These are phyloP conservation scores for Horisme vitalbata DNA, from an alignment of 2,888 invertebrate species.

Conservation along the genomic window DNA sequence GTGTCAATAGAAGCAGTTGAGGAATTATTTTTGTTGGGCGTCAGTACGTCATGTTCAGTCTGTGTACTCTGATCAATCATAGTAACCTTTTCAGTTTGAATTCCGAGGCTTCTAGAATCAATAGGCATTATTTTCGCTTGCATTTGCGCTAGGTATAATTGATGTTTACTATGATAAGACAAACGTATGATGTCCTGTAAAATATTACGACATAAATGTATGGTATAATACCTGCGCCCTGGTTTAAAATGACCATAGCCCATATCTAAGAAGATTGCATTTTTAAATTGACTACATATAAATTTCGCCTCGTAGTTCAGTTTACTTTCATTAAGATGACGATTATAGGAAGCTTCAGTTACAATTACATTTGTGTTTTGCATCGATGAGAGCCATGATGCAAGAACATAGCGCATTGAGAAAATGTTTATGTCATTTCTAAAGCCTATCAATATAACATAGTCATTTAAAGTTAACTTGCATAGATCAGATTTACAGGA, in stretches of 20 bases:
- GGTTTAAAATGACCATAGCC: not conserved
- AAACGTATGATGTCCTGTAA: constrained; percentile 1
- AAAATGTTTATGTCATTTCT: not conserved
- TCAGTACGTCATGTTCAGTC: not conserved
- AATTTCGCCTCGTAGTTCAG: constrained; percentile 1
- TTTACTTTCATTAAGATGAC: constrained; percentile 1
- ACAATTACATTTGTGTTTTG: constrained; percentile 2
- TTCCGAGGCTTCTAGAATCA: not conserved
- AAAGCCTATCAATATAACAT: not conserved
- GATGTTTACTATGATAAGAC: not conserved
- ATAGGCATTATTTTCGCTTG: not conserved
- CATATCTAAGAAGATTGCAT: constrained; percentile 1
- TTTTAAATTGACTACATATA: constrained; percentile 2
- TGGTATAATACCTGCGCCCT: not conserved
- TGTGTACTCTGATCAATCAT: not conserved
- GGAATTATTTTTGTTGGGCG: not conserved
- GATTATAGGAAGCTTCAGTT: not conserved
- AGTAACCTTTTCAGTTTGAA: not conserved
- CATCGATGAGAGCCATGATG: not conserved
- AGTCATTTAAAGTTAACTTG: not conserved
- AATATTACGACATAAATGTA: not conserved
- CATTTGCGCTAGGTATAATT: not conserved
- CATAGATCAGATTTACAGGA: not conserved
- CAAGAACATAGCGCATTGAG: not conserved
- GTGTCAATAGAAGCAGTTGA: not conserved